Evolutionary conservation across 2,797 vertebrate species (phyloP), one percentile per base, ranked within the genome.

Genomic region (Poecilia gillii): DNA sequence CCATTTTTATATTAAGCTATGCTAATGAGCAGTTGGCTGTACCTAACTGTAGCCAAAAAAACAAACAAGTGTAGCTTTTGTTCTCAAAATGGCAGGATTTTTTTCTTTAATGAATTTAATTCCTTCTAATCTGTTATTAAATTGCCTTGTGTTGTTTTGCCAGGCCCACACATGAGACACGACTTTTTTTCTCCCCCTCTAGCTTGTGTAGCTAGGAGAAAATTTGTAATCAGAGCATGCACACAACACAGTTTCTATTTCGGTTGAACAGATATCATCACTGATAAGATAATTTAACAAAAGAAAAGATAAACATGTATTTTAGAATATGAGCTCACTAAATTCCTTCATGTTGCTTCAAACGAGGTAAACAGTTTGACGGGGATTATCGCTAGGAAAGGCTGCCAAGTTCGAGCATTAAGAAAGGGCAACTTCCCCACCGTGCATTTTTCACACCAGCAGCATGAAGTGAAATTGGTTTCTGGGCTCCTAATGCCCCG

Each of bases 401-500:
- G 73, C 76, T 88, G 85, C 85, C 85, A 84, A 81, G 78, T 75
- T 45, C 1, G 55, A 71, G 70, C 78, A 83, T 90, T 85, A 87
- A 89, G 86, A 90, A 89, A 85, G 79, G 79, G 72, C 85, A 85
- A 81, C 77, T 88, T 88, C 86, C 87, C 81, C 33, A 76, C 78
- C 76, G 72, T 78, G 75, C 77, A 80, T 92, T 92, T 91, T 91
- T 92, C 85, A 91, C 81, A 70, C 80, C 78, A 84, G 78, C 81
- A 78, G 84, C 74, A 73, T 85, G 82, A 89, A 89, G 91, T 86
- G 82, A 92, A 94, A 93, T 90, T 90, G 86, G 86, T 89, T 89
- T 89, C 86, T 88, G 84, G 79, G 88, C 85, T 82, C 80, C 88
- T 90, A 93, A 93, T 92, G 88, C 84, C 87, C 79, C 74, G 79